Percentiles rank a stretch among this genome's conserved stretches.
Conservation (phyloP, 2,113 vertebrate genomes). For the Jaculus jaculus region DNA sequence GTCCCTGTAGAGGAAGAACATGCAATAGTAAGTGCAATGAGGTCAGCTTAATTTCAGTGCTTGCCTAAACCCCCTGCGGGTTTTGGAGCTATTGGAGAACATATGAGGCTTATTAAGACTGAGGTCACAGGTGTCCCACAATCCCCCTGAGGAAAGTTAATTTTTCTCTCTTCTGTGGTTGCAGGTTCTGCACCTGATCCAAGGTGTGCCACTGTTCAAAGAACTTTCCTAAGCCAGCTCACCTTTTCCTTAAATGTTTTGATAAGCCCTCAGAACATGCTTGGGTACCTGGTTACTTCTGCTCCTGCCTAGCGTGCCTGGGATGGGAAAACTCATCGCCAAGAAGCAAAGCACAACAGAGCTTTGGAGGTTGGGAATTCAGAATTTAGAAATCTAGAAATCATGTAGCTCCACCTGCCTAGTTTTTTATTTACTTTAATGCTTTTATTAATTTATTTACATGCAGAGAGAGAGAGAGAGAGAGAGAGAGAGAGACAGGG, state of each 20-base stretch:
- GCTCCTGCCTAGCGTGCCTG: not conserved
- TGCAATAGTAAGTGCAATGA: not conserved
- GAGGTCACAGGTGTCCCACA: conserved; percentile 40
- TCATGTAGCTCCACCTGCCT: not conserved
- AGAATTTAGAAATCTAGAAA: not conserved
- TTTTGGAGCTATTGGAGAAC: conserved; percentile 17
- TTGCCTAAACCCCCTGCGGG: conserved; percentile 2
- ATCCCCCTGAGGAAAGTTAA: conserved; percentile 1
- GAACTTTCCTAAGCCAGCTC: not conserved
- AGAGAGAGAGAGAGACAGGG: too few relatives aligned
- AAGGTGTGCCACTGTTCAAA: not conserved
- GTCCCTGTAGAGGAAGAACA: not conserved
- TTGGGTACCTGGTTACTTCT: not conserved
- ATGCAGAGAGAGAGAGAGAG: too few relatives aligned
- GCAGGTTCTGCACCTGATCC: not conserved
- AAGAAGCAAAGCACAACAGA: conserved; percentile 20
- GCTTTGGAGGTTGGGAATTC: not conserved
- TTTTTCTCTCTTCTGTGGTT: conserved; percentile 40
- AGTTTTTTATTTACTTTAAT: not conserved
- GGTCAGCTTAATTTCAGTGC: not conserved
- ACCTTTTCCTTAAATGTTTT: conserved; percentile 20
- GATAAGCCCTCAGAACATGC: not conserved
- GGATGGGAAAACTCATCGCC: not conserved
- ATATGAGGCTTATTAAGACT: conserved; percentile 23
- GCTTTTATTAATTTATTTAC: too few relatives aligned